phyloP scores from a whole-genome alignment of 2,888 invertebrate species.

The Atherix ibis region DNA sequence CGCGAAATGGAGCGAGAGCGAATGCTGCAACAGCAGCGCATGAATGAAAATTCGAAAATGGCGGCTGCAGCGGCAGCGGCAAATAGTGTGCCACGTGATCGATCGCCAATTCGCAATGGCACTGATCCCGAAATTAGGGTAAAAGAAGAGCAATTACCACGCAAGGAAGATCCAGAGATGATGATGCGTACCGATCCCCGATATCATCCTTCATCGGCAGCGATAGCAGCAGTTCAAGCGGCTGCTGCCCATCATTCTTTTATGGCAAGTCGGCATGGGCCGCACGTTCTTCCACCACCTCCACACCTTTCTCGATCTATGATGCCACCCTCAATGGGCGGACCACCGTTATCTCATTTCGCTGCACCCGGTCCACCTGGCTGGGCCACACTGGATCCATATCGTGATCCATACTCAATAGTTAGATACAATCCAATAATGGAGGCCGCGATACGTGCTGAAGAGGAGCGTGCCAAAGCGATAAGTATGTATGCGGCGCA shows the following conservation, averaged over 20 bases:
- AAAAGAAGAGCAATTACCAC: constrained; percentile 46
- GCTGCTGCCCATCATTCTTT: constrained; percentile 35
- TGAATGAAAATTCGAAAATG: constrained; percentile 36
- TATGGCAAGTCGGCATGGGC: constrained; percentile 34
- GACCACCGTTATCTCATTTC: constrained; percentile 39
- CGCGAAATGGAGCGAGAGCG: constrained; percentile 45
- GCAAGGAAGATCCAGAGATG: constrained; percentile 36
- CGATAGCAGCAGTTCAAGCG: constrained; percentile 28
- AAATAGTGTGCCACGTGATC: constrained; percentile 34
- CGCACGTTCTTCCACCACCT: constrained; percentile 35
- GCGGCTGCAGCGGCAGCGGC: constrained; percentile 29
- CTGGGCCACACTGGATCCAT: constrained; percentile 43
- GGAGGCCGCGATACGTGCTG: constrained; percentile 60
- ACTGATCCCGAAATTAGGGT: constrained; percentile 35
- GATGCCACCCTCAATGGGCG: constrained; percentile 34
- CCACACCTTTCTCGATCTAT: constrained; percentile 37
- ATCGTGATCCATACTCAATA: constrained; percentile 52
- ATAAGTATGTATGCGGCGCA: constrained; percentile 54
- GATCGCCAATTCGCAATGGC: constrained; percentile 65
- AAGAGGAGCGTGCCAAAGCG: constrained; percentile 65
- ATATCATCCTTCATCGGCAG: constrained; percentile 34
- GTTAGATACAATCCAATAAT: constrained; percentile 64
- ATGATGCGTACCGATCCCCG: constrained; percentile 37
- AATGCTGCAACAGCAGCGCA: constrained; percentile 40
- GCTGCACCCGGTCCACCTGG: constrained; percentile 39